Conservation (phyloP, 2,888 invertebrate species). For the Germaria angustata region DNA sequence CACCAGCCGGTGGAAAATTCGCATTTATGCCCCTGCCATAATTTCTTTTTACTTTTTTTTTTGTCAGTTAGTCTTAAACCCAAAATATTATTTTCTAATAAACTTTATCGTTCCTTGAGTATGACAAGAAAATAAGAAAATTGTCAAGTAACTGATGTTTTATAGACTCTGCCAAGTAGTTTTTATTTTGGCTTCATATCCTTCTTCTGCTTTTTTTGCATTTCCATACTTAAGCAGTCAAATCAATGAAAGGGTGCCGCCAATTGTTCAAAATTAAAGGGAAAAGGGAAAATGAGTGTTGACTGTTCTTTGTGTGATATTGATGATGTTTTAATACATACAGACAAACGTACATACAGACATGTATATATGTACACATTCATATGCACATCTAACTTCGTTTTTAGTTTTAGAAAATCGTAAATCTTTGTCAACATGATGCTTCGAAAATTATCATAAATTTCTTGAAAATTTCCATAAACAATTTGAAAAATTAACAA, state of each 20-base stretch:
- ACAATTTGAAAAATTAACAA: conserved; percentile 59
- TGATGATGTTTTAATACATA: conserved; percentile 17
- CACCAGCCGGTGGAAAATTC: conserved; percentile 3
- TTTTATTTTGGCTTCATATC: not conserved
- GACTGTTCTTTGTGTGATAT: conserved; percentile 36
- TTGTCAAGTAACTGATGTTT: conserved; percentile 53
- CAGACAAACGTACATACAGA: not conserved
- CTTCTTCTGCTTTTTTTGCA: not conserved
- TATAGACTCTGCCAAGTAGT: conserved; percentile 10
- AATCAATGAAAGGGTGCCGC: conserved; percentile 64
- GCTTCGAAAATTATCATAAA: conserved; percentile 66
- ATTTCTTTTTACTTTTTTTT: not conserved
- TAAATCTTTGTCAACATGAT: conserved; percentile 77
- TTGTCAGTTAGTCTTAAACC: conserved; percentile 13
- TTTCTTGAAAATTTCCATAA: conserved; percentile 4
- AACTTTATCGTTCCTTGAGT: conserved; percentile 22
- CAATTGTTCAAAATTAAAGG: not conserved
- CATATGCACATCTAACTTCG: not conserved
- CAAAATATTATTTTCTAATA: conserved; percentile 63
- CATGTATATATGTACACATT: not conserved
- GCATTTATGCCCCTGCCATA: conserved; percentile 52
- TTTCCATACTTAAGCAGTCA: conserved; percentile 50
- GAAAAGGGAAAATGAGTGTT: conserved; percentile 41
- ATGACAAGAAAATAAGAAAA: conserved; percentile 47
- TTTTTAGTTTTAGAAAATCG: conserved; percentile 58